These are phyloP conservation scores for Troglohyphantes excavatus DNA, from an alignment of 2,888 invertebrate species.

Conservation along the genomic window DNA sequence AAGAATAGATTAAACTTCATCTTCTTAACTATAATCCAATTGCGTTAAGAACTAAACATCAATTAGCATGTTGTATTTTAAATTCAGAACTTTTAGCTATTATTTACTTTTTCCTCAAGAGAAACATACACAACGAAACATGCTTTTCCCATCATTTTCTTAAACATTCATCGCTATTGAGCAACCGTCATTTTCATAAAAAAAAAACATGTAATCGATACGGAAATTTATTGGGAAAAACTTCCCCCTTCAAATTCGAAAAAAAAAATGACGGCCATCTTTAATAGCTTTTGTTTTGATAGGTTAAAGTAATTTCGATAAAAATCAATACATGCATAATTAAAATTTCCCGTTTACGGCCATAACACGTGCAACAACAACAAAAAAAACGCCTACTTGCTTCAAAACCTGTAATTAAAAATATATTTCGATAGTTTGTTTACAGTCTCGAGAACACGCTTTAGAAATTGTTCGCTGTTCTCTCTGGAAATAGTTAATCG, in stretches of 20 bases:
- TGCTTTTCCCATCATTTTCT: not conserved
- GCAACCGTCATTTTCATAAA: slow-evolving; percentile 19
- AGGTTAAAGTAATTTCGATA: slow-evolving; percentile 50
- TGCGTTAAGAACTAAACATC: too few species aligned
- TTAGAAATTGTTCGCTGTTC: not conserved
- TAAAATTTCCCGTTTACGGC: slow-evolving; percentile 32
- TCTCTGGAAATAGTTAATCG: slow-evolving; percentile 40
- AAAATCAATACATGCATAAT: slow-evolving; percentile 62
- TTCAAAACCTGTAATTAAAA: slow-evolving; percentile 50
- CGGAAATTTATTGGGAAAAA: slow-evolving; percentile 28
- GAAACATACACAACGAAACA: not conserved
- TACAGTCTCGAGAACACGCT: slow-evolving; percentile 27
- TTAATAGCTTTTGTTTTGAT: slow-evolving; percentile 72
- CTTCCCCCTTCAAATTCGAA: not conserved
- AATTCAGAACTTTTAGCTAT: not conserved
- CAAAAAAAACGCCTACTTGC: slow-evolving; percentile 20
- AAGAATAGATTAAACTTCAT: too few species aligned
- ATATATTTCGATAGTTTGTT: slow-evolving; percentile 66
- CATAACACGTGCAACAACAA: not conserved
- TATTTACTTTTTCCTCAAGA: not conserved
- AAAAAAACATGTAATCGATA: slow-evolving; percentile 38
- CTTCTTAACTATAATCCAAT: too few species aligned
- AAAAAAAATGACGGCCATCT: slow-evolving; percentile 22
- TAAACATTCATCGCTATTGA: not conserved
- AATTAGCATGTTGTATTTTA: too few species aligned